phyloP scores from a whole-genome alignment of 2,797 vertebrate species.

The Chelon auratus region DNA sequence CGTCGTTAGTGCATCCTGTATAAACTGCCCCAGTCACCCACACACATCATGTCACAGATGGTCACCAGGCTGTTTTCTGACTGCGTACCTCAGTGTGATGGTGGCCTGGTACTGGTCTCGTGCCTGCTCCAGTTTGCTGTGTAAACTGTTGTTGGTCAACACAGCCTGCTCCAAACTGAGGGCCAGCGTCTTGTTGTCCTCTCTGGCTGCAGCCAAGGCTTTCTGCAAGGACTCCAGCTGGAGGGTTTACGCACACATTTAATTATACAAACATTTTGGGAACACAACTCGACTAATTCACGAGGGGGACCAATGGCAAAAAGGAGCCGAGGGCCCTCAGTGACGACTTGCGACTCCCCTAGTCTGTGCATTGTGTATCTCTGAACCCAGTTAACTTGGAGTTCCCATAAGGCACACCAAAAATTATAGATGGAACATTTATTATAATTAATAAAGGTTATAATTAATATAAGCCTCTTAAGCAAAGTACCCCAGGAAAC shows the following conservation, averaged over 20 bases:
- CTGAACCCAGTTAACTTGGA: neutral
- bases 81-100: slow-evolving; percentile 68
- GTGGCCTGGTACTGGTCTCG: slow-evolving; percentile 68
- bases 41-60: neutral
- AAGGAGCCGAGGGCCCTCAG: no score
- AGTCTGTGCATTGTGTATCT: neutral
- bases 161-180: slow-evolving; percentile 75
- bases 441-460: neutral
- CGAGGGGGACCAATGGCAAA: neutral
- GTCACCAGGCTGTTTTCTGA: neutral
- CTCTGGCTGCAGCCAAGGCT: slow-evolving; percentile 66
- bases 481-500: neutral
- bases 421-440: neutral
- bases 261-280: slow-evolving; percentile 2
- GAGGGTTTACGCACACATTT: neutral
- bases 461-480: neutral
- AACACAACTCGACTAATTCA: neutral
- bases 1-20: neutral
- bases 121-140: slow-evolving; percentile 66
- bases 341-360: neutral
- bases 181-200: slow-evolving; percentile 79
- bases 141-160: slow-evolving; percentile 68
- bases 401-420: neutral
- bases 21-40: neutral
- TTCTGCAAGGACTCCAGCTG: slow-evolving; percentile 78